Percentiles rank a stretch among this genome's conserved stretches.
phyloP scores from a whole-genome alignment of 2,888 invertebrate species.

The Cephus runcator region DNA sequence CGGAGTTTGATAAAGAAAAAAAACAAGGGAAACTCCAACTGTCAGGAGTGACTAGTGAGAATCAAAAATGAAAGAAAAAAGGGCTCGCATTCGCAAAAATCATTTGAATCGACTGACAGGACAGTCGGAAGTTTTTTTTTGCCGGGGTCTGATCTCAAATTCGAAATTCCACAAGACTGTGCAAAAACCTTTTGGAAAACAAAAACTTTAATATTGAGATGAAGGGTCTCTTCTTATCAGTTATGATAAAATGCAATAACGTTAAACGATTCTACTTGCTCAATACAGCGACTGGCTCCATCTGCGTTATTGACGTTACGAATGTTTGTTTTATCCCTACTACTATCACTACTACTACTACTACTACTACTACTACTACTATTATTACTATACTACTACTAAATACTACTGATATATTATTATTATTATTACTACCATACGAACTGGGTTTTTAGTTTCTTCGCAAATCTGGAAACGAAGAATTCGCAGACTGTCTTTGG shows the following conservation, averaged over 20 bases:
- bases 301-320: not conserved
- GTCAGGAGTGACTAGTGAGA: not conserved
- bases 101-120: not conserved
- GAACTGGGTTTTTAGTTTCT: not conserved
- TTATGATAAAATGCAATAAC: not conserved
- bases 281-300: not conserved
- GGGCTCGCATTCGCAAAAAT: not conserved
- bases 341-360: not conserved
- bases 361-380: not conserved
- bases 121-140: not conserved
- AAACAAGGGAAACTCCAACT: not conserved
- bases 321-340: not conserved
- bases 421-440: not conserved
- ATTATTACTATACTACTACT: not conserved
- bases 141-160: not conserved
- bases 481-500: not conserved
- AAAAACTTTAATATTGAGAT: not conserved
- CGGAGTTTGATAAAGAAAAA: not conserved
- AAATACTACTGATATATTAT: conserved; percentile 14
- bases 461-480: not conserved
- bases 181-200: not conserved
- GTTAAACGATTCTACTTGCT: not conserved
- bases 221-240: not conserved
- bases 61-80: not conserved
- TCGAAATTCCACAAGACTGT: not conserved